Evolutionary conservation across 2,113 vertebrate species (phyloP).

Genomic region (Rhinoptilus africanus): DNA sequence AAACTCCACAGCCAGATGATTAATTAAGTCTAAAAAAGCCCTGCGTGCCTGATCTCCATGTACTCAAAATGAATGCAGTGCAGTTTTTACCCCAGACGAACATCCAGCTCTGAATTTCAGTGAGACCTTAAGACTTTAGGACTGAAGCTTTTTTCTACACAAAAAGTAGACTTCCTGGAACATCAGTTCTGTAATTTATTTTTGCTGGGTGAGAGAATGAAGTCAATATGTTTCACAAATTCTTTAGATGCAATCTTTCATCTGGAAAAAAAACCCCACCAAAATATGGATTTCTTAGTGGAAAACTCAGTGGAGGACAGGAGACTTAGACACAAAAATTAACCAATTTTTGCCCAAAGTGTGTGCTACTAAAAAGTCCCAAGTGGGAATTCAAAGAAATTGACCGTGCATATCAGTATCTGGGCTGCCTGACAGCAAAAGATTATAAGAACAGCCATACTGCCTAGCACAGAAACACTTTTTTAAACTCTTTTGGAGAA

Average conservation of each 20-base stretch:
- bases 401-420: not conserved
- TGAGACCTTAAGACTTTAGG: not conserved
- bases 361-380: not conserved
- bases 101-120: not conserved
- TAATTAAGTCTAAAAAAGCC: constrained; percentile 8
- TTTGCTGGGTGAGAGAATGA: not conserved
- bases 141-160: not conserved
- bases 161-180: not conserved
- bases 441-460: not conserved
- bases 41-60: not conserved
- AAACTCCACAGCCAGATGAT: constrained; percentile 26
- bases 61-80: not conserved
- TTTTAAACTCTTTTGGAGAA: not conserved
- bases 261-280: not conserved
- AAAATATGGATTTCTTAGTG: not conserved
- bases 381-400: not conserved
- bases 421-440: not conserved
- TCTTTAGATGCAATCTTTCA: not conserved
- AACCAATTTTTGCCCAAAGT: not conserved
- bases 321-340: not conserved
- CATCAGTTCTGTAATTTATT: not conserved
- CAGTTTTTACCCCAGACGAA: not conserved
- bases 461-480: not conserved
- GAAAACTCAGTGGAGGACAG: not conserved
- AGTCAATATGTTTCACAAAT: not conserved